Percentiles rank a stretch among this genome's conserved stretches.
Conservation (phyloP, 2,113 vertebrate species). For the Heptranchias perlo region DNA sequence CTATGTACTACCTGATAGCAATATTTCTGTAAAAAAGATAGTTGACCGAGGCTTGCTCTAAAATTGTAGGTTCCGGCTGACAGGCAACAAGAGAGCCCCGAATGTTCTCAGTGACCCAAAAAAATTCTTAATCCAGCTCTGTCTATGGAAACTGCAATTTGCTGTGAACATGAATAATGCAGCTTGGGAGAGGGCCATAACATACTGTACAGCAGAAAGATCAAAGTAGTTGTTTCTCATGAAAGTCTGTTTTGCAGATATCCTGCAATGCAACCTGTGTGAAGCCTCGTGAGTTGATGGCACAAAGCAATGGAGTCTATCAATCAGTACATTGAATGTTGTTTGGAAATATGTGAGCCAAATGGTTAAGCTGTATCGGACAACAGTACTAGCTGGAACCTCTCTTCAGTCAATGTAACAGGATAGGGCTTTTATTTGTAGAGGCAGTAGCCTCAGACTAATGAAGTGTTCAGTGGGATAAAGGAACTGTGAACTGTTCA, state of each 20-base stretch:
- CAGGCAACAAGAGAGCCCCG: too few species aligned
- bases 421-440: background rate
- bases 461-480: background rate
- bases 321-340: background rate
- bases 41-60: too few species aligned
- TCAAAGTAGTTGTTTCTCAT: background rate
- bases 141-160: too few species aligned
- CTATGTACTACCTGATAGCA: too few species aligned
- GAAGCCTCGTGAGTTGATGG: background rate
- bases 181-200: background rate
- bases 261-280: background rate
- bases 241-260: background rate
- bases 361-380: background rate
- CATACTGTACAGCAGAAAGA: background rate
- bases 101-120: too few species aligned
- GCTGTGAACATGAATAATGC: background rate
- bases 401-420: background rate
- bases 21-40: too few species aligned
- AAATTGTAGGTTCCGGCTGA: too few species aligned
- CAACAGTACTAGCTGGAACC: background rate
- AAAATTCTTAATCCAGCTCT: too few species aligned
- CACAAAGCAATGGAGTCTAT: background rate
- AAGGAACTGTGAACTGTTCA: background rate
- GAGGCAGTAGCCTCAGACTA: background rate
- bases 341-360: background rate